Conservation (phyloP, 37 sponge, comb jelly and placozoan species). For the Aphrocallistes beatrix region DNA sequence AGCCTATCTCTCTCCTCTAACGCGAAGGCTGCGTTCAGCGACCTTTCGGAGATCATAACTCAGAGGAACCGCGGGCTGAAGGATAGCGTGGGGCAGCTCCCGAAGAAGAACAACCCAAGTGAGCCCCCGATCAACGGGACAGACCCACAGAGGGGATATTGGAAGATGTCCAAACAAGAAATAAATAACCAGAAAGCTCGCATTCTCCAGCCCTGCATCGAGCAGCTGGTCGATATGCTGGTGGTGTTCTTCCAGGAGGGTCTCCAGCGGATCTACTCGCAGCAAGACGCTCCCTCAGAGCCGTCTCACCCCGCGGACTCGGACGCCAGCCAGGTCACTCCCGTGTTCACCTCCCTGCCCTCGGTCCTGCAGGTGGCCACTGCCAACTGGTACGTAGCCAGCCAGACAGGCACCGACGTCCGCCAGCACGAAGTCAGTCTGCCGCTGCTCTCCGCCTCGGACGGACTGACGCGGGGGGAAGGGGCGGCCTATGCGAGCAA, state of each 20-base stretch:
- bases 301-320: not conserved
- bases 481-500: not conserved
- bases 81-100: not conserved
- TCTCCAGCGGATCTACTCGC: not conserved
- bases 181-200: not conserved
- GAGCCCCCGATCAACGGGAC: not conserved
- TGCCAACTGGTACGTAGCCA: not conserved
- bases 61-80: not conserved
- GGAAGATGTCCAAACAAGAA: not conserved
- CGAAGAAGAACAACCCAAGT: not conserved
- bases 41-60: not conserved
- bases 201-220: not conserved
- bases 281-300: not conserved
- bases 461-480: no score
- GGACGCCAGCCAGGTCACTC: not conserved
- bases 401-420: not conserved
- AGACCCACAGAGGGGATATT: not conserved
- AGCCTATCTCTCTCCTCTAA: not conserved
- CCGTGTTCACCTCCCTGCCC: not conserved
- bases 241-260: not conserved
- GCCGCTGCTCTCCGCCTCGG: not conserved
- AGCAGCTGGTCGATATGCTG: conserved; percentile 3
- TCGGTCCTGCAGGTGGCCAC: not conserved
- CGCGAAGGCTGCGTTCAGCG: conserved; percentile 3
- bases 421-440: not conserved